phyloP scores from a whole-genome alignment of 2,113 vertebrate species.

The Sapajus apella region DNA sequence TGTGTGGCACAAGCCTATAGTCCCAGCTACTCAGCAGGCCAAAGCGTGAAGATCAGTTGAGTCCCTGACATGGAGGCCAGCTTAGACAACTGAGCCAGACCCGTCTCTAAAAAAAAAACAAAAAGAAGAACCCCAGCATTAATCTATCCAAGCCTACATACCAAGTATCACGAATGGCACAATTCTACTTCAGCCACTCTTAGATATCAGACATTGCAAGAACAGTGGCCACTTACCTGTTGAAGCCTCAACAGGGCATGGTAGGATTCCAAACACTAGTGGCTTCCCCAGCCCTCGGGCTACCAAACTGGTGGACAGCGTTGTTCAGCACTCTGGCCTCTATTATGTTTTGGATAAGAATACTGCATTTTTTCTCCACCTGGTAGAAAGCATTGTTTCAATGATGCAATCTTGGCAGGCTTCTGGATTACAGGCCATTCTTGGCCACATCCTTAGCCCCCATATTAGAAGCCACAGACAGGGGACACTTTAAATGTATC shows the following conservation, averaged over 20 bases:
- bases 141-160: not conserved
- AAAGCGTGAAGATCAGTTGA: not conserved
- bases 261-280: not conserved
- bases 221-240: not conserved
- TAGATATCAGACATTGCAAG: not conserved
- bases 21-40: not conserved
- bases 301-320: not conserved
- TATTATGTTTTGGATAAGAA: not conserved
- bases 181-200: not conserved
- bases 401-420: not conserved
- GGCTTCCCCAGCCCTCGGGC: no score
- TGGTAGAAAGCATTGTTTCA: not conserved
- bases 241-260: not conserved
- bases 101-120: not conserved
- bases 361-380: not conserved
- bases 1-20: not conserved
- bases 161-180: not conserved
- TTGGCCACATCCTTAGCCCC: not conserved
- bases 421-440: not conserved
- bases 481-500: not conserved
- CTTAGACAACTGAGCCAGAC: not conserved
- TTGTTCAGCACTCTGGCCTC: not conserved
- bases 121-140: not conserved
- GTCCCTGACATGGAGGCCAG: not conserved
- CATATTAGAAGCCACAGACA: not conserved